phyloP scores from a whole-genome alignment of 2,113 vertebrate species.

The Labrus mixtus region DNA sequence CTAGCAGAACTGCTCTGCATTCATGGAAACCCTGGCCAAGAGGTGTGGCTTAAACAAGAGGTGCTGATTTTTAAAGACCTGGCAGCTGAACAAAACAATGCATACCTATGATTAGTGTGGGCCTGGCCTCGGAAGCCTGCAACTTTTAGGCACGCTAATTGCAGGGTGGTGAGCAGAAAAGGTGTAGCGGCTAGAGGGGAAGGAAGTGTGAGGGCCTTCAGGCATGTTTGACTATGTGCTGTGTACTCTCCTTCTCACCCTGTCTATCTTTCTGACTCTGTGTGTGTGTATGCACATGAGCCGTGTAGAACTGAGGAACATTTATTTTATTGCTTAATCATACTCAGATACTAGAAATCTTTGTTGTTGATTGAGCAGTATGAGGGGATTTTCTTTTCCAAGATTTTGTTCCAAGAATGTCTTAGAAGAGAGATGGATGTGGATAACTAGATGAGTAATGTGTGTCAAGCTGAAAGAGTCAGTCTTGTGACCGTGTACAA shows the following conservation, averaged over 20 bases:
- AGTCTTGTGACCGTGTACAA: constrained; percentile 59
- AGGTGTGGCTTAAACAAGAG: constrained; percentile 67
- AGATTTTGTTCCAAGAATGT: constrained; percentile 29
- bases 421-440: constrained; percentile 22
- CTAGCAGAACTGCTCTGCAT: constrained; percentile 24
- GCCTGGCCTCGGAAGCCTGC: constrained; percentile 73
- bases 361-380: constrained; percentile 25
- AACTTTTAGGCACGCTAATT: constrained; percentile 81
- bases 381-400: constrained; percentile 22
- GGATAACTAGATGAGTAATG: constrained; percentile 44
- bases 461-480: constrained; percentile 54
- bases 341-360: constrained; percentile 15
- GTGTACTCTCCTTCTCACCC: constrained; percentile 17
- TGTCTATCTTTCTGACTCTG: constrained; percentile 10
- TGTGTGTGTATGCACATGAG: constrained; percentile 21
- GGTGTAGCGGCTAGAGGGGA: constrained; percentile 75
- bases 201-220: constrained; percentile 75
- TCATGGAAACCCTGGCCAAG: constrained; percentile 32
- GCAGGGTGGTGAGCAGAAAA: constrained; percentile 78
- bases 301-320: constrained; percentile 30
- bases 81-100: constrained; percentile 76
- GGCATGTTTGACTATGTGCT: constrained; percentile 69
- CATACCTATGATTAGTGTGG: constrained; percentile 80
- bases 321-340: constrained; percentile 16
- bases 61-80: constrained; percentile 76